Percentiles rank a stretch among this genome's conserved stretches.
Conservation (phyloP, 64 coral and sea anemone species). For the Hydrozoanthus tunicans region DNA sequence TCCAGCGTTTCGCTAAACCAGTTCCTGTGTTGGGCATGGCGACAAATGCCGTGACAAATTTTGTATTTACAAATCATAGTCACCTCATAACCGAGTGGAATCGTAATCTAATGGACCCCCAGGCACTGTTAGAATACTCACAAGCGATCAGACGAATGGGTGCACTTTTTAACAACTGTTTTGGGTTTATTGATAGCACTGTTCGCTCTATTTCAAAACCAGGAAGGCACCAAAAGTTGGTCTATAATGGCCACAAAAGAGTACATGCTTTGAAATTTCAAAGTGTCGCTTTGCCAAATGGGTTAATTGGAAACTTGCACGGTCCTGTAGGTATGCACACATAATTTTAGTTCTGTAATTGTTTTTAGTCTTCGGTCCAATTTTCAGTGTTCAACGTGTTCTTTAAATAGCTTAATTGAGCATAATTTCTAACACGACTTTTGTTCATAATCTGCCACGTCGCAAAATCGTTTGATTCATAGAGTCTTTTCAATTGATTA, state of each 20-base stretch:
- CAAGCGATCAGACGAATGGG: background rate
- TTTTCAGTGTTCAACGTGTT: background rate
- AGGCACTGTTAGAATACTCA: slow-evolving; percentile 12
- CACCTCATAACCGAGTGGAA: slow-evolving; percentile 26
- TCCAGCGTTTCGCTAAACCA: background rate
- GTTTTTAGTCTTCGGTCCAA: background rate
- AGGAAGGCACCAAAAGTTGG: slow-evolving; percentile 21
- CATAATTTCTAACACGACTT: background rate
- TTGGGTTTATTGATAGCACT: slow-evolving; percentile 4
- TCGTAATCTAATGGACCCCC: background rate
- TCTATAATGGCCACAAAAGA: slow-evolving; percentile 36
- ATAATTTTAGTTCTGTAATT: background rate
- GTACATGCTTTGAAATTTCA: slow-evolving; percentile 52
- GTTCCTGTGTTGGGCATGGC: slow-evolving; percentile 18
- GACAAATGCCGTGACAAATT: slow-evolving; percentile 14
- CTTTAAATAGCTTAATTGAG: background rate
- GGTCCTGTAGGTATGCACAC: slow-evolving; percentile 3
- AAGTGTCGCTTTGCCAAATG: slow-evolving; percentile 18
- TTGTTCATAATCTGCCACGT: no score
- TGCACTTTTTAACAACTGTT: slow-evolving; percentile 9
- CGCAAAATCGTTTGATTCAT: no score
- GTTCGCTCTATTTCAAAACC: slow-evolving; percentile 10
- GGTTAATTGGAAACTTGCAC: background rate
- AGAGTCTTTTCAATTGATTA: no score
- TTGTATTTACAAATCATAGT: background rate